Percentiles rank a stretch among this genome's conserved stretches.
Conservation (phyloP, 2,888 invertebrate genomes). For the Cephonodes hylas region DNA sequence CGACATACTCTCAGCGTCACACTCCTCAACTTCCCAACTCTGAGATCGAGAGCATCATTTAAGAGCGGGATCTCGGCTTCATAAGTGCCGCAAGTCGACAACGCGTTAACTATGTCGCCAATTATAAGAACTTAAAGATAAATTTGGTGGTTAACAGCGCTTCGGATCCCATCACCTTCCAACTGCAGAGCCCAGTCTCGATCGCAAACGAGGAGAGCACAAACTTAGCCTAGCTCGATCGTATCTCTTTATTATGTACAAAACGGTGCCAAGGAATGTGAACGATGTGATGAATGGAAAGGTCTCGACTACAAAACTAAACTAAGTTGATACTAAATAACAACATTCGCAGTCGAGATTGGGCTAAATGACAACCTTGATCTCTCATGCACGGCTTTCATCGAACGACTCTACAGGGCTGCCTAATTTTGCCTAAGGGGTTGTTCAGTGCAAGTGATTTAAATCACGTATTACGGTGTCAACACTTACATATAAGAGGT, state of each 20-base stretch:
- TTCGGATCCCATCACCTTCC: neutral
- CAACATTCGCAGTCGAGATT: constrained; percentile 7
- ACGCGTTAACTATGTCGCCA: neutral
- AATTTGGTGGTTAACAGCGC: constrained; percentile 2
- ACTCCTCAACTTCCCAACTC: constrained; percentile 79
- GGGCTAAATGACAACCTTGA: constrained; percentile 13
- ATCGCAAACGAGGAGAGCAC: constrained; percentile 6
- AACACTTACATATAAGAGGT: constrained; percentile 82
- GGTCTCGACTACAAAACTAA: neutral
- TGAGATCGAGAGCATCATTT: constrained; percentile 77
- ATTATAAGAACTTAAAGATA: neutral
- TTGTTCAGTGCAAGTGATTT: constrained; percentile 73
- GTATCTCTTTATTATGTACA: neutral
- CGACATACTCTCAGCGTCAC: constrained; percentile 80
- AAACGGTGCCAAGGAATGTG: neutral
- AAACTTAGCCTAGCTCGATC: neutral
- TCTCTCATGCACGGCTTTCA: constrained; percentile 25
- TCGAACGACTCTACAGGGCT: neutral
- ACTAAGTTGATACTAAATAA: neutral
- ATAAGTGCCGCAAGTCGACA: neutral
- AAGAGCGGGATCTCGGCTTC: constrained; percentile 37
- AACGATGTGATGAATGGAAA: constrained; percentile 1
- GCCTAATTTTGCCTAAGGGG: constrained; percentile 40
- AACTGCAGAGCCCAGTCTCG: constrained; percentile 4
- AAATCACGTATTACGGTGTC: constrained; percentile 80